Percentiles rank a stretch among this genome's conserved stretches.
These are phyloP conservation scores for Hypomecis punctinalis DNA, from an alignment of 2,888 invertebrate genomes.

Conservation along the genomic window DNA sequence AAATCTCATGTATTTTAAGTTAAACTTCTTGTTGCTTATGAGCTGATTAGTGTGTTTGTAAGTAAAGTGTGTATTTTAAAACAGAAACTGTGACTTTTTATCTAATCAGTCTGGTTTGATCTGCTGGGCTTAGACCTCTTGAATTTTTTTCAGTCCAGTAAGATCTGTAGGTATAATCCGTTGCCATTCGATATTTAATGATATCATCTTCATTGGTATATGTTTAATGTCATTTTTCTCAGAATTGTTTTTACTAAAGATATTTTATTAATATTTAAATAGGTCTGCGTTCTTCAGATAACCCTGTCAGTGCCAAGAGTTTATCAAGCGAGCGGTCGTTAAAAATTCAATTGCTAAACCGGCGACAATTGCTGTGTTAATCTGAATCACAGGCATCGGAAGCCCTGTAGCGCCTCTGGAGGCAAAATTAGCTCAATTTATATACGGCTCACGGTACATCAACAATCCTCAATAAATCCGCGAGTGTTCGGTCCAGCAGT, in stretches of 20 bases:
- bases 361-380: conserved; percentile 19
- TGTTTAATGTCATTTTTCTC: conserved; percentile 1
- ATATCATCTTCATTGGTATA: background rate
- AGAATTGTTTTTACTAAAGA: background rate
- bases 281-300: background rate
- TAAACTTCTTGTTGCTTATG: too few relatives aligned
- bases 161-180: too few relatives aligned
- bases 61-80: too few relatives aligned
- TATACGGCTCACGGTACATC: conserved; percentile 25
- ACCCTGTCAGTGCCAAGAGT: background rate
- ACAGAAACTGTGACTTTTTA: too few relatives aligned
- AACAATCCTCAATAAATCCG: conserved; percentile 43
- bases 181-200: background rate
- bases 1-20: conserved; percentile 7
- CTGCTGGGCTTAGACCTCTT: too few relatives aligned
- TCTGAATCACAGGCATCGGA: conserved; percentile 18
- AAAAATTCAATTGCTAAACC: conserved; percentile 18
- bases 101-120: too few relatives aligned
- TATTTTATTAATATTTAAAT: background rate
- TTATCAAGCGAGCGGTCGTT: conserved; percentile 9
- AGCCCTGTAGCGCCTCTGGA: conserved; percentile 15
- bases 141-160: too few relatives aligned
- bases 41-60: too few relatives aligned
- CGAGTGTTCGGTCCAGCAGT: conserved; percentile 21
- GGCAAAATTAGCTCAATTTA: conserved; percentile 24